phyloP scores from a whole-genome alignment of 2,797 vertebrate species.

The Sylvilagus floridanus region DNA sequence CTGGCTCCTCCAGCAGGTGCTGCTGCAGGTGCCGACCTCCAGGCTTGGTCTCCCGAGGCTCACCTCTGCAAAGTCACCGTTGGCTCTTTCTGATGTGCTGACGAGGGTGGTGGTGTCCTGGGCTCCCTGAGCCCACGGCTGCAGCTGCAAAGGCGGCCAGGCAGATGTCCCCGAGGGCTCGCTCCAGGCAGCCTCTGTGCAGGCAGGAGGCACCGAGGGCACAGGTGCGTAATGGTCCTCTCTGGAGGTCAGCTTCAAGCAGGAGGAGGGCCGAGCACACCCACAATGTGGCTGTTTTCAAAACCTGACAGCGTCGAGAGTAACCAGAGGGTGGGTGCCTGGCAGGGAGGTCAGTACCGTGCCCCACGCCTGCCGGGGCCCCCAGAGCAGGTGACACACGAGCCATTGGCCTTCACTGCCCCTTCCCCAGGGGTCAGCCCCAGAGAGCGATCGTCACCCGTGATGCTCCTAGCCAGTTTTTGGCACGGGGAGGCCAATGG shows the following conservation, averaged over 20 bases:
- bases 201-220: background rate
- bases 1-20: too few species aligned
- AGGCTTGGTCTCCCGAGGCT: background rate
- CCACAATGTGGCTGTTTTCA: background rate
- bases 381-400: background rate
- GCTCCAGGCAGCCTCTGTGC: background rate
- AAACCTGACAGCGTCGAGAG: background rate
- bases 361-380: background rate
- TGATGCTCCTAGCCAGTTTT: background rate
- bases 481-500: background rate
- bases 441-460: background rate
- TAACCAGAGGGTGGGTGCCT: too few species aligned
- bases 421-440: background rate
- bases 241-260: background rate
- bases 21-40: background rate
- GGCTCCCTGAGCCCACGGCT: background rate
- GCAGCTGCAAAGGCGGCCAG: background rate
- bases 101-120: background rate
- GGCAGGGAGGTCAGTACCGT: background rate
- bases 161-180: background rate
- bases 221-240: background rate
- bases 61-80: too few species aligned
- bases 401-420: background rate
- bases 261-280: background rate
- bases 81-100: background rate